phyloP scores from a whole-genome alignment of 2,888 invertebrate genomes.

The Conchocele bisecta region DNA sequence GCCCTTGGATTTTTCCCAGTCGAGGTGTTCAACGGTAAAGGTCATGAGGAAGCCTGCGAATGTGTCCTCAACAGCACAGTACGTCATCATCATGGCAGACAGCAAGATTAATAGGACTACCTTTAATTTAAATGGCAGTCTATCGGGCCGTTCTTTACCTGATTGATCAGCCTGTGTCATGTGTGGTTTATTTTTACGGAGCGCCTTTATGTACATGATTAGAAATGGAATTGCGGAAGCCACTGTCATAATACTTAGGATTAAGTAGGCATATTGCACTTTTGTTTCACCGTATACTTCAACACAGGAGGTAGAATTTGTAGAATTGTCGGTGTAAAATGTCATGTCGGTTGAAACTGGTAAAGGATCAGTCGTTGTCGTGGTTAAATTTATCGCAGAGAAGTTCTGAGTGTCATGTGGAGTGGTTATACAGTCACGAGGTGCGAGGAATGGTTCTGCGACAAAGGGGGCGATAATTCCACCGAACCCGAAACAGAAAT shows the following conservation, averaged over 20 bases:
- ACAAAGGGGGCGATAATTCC: conserved; percentile 83
- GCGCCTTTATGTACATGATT: conserved; percentile 44
- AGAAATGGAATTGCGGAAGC: conserved; percentile 58
- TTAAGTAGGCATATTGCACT: conserved; percentile 54
- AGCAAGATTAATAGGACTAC: conserved; percentile 43
- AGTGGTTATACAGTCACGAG: conserved; percentile 32
- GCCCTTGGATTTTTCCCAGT: conserved; percentile 40
- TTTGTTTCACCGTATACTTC: conserved; percentile 27
- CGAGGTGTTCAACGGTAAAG: conserved; percentile 39
- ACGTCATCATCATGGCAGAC: conserved; percentile 50
- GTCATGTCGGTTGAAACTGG: too few species aligned
- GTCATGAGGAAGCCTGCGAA: conserved; percentile 52
- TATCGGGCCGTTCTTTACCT: conserved; percentile 41
- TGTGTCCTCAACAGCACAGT: conserved; percentile 68
- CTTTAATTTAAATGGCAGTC: conserved; percentile 47
- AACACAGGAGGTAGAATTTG: background rate
- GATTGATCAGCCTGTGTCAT: conserved; percentile 40
- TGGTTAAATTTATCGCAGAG: too few species aligned
- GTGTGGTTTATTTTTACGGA: conserved; percentile 13
- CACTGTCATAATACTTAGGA: conserved; percentile 47
- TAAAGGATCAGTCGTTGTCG: too few species aligned
- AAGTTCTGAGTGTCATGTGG: too few species aligned
- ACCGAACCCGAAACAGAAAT: conserved; percentile 83
- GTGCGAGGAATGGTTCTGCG: conserved; percentile 82
- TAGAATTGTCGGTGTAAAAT: background rate